A percentile compares a stretch with the other conserved stretches of the same genome.
phyloP scores from a whole-genome alignment of 1,140 invertebrate genomes.

The Forficula auricularia region DNA sequence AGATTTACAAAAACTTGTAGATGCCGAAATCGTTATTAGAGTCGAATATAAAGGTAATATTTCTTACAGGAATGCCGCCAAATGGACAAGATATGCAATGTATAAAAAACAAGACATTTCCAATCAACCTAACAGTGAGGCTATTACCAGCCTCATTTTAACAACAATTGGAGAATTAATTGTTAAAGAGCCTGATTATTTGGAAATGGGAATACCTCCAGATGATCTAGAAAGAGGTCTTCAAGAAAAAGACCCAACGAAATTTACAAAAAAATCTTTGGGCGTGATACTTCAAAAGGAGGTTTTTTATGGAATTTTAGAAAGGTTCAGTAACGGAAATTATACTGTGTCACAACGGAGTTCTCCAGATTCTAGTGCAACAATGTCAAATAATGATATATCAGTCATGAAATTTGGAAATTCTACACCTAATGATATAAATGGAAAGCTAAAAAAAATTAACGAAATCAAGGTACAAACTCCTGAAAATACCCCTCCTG shows the following conservation, averaged over 20 bases:
- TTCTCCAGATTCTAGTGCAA: background rate
- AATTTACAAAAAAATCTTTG: conserved; percentile 43
- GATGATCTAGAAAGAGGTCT: conserved; percentile 42
- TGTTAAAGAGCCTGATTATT: conserved; percentile 47
- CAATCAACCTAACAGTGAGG: conserved; percentile 8
- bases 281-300: conserved; percentile 46
- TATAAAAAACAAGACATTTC: conserved; percentile 25
- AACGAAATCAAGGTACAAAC: no score
- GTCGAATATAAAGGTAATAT: conserved; percentile 74
- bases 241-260: conserved; percentile 37
- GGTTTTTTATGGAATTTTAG: conserved; percentile 41
- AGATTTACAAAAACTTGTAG: conserved; percentile 54
- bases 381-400: background rate
- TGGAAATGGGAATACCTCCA: conserved; percentile 47
- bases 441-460: no score
- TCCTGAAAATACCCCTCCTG: no score
- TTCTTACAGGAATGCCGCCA: conserved; percentile 65
- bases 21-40: conserved; percentile 57
- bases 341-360: conserved; percentile 33
- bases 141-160: no score
- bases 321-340: conserved; percentile 46
- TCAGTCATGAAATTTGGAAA: no score
- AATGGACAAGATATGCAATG: conserved; percentile 34
- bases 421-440: no score
- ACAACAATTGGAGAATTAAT: conserved; percentile 46